These are phyloP conservation scores for Alloscopus bannaensis DNA, from an alignment of 2,888 invertebrate species.

Conservation along the genomic window DNA sequence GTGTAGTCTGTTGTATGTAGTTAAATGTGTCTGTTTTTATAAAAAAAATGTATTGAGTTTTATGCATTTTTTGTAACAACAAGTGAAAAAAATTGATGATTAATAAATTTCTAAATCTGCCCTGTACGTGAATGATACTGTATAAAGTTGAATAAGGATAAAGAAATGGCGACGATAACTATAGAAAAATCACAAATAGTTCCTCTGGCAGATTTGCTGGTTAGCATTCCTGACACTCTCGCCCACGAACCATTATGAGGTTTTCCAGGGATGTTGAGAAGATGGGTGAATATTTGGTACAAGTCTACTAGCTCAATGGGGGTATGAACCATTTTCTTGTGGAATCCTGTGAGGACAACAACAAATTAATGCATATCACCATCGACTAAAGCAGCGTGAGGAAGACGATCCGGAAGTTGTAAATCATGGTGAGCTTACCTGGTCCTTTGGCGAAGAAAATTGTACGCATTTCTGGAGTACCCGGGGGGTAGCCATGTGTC, in stretches of 20 bases:
- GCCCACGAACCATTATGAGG: constrained; percentile 75
- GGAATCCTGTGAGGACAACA: constrained; percentile 74
- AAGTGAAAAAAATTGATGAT: constrained; percentile 48
- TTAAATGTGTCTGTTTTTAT: constrained; percentile 25
- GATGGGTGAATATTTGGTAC: constrained; percentile 76
- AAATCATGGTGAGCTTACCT: constrained; percentile 69
- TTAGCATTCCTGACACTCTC: constrained; percentile 70
- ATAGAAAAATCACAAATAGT: constrained; percentile 61
- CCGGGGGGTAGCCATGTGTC: constrained; percentile 73
- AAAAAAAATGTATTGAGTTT: constrained; percentile 7
- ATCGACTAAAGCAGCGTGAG: not conserved
- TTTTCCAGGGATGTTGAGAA: constrained; percentile 75
- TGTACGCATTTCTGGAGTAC: constrained; percentile 74
- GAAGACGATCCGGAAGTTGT: not conserved
- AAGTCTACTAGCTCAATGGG: constrained; percentile 77
- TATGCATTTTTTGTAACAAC: not conserved
- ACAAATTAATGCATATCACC: not conserved
- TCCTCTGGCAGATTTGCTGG: constrained; percentile 55
- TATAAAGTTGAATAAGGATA: constrained; percentile 57
- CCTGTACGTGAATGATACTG: constrained; percentile 32
- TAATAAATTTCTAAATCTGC: constrained; percentile 39
- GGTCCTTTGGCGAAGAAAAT: constrained; percentile 75
- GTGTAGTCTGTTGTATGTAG: too few species aligned
- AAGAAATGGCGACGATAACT: constrained; percentile 48
- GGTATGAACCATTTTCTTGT: constrained; percentile 74